A percentile compares a stretch with the other conserved stretches of the same genome.
Conservation (phyloP, 2,797 vertebrate genomes). For the Psittacula derbiana region DNA sequence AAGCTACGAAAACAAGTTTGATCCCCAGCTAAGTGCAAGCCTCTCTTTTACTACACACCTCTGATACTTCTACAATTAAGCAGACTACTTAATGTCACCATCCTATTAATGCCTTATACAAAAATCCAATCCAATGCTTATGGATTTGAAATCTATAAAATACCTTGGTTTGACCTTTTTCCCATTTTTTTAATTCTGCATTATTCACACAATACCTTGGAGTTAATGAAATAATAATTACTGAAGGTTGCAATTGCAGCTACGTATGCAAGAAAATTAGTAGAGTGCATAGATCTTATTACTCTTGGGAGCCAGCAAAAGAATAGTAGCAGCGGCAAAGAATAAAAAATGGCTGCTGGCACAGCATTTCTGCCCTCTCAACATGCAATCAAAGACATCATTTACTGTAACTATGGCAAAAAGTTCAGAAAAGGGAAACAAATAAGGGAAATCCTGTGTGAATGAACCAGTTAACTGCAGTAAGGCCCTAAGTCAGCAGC, state of each 20-base stretch:
- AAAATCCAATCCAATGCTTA: background rate
- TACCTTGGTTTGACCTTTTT: background rate
- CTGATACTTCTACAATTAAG: background rate
- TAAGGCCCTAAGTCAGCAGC: background rate
- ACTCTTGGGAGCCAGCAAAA: constrained; percentile 14
- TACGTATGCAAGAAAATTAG: constrained; percentile 46
- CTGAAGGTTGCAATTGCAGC: constrained; percentile 8
- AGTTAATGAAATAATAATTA: constrained; percentile 53
- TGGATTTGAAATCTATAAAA: background rate
- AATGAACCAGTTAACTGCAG: background rate
- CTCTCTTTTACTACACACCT: background rate
- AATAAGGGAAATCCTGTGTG: background rate
- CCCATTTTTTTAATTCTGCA: background rate
- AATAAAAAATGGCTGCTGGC: constrained; percentile 26
- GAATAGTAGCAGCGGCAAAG: background rate
- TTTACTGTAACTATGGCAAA: constrained; percentile 32
- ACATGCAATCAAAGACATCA: constrained; percentile 29
- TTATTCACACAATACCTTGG: background rate
- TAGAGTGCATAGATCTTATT: constrained; percentile 5
- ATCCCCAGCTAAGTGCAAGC: background rate
- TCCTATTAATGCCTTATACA: background rate
- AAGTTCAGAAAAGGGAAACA: background rate
- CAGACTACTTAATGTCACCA: background rate
- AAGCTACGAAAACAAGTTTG: background rate
- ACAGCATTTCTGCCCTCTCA: constrained; percentile 34